Percentiles rank a stretch among this genome's conserved stretches.
Conservation (phyloP, 2,888 invertebrate genomes). For the Biston betularia region DNA sequence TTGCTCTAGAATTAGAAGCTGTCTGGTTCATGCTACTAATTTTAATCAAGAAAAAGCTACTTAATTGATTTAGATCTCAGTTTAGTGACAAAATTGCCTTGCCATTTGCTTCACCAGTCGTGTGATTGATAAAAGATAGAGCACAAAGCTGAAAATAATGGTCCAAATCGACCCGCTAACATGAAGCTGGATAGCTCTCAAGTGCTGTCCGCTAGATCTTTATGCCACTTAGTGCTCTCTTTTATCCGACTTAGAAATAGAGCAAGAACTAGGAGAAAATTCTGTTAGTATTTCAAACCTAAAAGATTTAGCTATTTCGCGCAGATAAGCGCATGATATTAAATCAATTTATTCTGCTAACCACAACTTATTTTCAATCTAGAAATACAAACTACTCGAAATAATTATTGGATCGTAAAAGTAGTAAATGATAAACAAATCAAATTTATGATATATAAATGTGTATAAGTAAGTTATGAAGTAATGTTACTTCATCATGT, state of each 20-base stretch:
- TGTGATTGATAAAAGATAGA: constrained; percentile 13
- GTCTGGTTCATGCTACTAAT: too few species aligned
- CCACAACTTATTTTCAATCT: too few species aligned
- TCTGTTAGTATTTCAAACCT: not conserved
- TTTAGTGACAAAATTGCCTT: not conserved
- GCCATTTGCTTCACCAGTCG: not conserved
- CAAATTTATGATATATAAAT: too few species aligned
- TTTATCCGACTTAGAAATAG: constrained; percentile 11
- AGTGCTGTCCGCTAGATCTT: constrained; percentile 15
- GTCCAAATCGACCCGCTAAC: constrained; percentile 10
- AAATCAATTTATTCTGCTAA: too few species aligned
- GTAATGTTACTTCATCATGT: too few species aligned
- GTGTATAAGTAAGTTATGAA: too few species aligned
- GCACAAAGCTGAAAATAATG: constrained; percentile 10
- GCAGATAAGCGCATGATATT: not conserved
- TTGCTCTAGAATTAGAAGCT: not conserved
- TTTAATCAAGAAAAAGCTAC: not conserved
- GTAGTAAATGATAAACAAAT: too few species aligned
- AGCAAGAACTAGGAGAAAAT: not conserved
- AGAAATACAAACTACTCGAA: too few species aligned
- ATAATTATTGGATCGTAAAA: too few species aligned
- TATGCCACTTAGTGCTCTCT: constrained; percentile 12
- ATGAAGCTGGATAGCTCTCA: constrained; percentile 8
- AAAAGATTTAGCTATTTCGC: not conserved
- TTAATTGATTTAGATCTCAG: not conserved